phyloP scores from a whole-genome alignment of 2,888 invertebrate species.

The Sialis fuliginosa region DNA sequence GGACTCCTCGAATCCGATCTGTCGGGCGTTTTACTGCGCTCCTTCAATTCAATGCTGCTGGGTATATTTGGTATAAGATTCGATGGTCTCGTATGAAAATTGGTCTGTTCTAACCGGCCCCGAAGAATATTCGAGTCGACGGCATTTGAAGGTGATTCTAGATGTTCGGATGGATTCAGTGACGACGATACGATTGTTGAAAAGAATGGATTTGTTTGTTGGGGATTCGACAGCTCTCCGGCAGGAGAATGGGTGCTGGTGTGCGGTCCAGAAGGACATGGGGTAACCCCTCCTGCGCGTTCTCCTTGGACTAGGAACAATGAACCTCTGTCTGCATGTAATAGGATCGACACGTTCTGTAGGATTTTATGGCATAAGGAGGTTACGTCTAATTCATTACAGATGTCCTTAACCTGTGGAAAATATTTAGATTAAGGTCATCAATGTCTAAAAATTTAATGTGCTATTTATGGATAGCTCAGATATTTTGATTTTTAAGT shows the following conservation, averaged over 20 bases:
- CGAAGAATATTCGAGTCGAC: not conserved
- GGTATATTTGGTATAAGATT: not conserved
- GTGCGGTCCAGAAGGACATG: not conserved
- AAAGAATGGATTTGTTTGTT: not conserved
- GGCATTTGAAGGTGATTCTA: not conserved
- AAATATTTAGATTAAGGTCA: conserved; percentile 13
- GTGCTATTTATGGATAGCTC: too few relatives aligned
- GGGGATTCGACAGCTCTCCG: not conserved
- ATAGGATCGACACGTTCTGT: conserved; percentile 81
- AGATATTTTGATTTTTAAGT: too few relatives aligned
- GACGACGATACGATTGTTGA: not conserved
- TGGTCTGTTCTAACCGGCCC: not conserved
- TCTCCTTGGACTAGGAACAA: conserved; percentile 77
- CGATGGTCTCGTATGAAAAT: not conserved
- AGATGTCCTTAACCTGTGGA: conserved; percentile 77
- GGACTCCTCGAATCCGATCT: too few relatives aligned
- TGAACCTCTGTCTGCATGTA: conserved; percentile 85
- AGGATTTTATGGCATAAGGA: conserved; percentile 90
- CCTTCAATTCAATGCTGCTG: not conserved
- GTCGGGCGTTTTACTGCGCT: not conserved
- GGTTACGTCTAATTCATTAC: conserved; percentile 86
- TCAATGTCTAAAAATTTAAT: too few relatives aligned
- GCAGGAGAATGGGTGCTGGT: not conserved
- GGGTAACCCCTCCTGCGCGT: conserved; percentile 11
- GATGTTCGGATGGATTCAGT: not conserved